phyloP scores from a whole-genome alignment of 2,888 invertebrate species.

The Pyrrhia umbra region DNA sequence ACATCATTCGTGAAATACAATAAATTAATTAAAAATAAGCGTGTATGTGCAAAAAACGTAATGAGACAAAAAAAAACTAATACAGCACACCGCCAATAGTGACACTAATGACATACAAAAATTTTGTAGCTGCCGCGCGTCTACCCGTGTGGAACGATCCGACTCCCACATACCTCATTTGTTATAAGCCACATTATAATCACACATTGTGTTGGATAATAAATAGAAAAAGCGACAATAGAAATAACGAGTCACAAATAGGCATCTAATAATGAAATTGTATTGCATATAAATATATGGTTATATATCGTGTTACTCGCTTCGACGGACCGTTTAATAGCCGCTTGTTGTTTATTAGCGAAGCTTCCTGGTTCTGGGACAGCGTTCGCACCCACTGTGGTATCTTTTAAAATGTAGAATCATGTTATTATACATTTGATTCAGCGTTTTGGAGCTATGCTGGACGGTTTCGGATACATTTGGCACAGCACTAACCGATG shows the following conservation, averaged over 20 bases:
- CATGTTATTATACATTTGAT: constrained; percentile 23
- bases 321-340: constrained; percentile 86
- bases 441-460: constrained; percentile 17
- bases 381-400: constrained; percentile 24
- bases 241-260: constrained; percentile 88
- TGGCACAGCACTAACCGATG: background rate
- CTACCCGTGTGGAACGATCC: constrained; percentile 82
- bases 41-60: constrained; percentile 34
- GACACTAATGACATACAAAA: constrained; percentile 65
- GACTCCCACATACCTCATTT: constrained; percentile 85
- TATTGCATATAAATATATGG: constrained; percentile 86
- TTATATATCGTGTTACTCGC: constrained; percentile 82
- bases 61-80: constrained; percentile 45
- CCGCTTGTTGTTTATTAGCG: constrained; percentile 79
- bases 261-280: constrained; percentile 89
- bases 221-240: constrained; percentile 90
- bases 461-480: constrained; percentile 1
- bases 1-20: constrained; percentile 54
- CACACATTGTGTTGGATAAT: constrained; percentile 87
- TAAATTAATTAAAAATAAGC: constrained; percentile 62
- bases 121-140: constrained; percentile 51
- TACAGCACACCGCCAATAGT: constrained; percentile 52
- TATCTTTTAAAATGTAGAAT: constrained; percentile 41
- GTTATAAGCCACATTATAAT: constrained; percentile 88
- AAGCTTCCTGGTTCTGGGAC: constrained; percentile 74